Evolutionary conservation across 2,113 vertebrate species (phyloP), one percentile per base, ranked within the genome.

Genomic region (Boulengerochromis microlepis): DNA sequence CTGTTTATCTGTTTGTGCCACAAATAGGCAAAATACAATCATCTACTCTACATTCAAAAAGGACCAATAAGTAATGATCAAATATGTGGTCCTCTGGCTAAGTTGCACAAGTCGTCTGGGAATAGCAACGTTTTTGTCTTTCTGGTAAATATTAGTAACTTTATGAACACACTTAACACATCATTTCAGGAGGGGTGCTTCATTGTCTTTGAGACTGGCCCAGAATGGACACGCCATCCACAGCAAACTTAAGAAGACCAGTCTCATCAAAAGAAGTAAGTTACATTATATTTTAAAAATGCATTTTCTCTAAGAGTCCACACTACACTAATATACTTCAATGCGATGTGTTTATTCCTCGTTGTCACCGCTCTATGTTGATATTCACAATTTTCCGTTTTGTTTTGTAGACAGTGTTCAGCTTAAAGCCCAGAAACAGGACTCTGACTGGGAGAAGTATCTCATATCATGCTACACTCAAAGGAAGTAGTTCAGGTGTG

Each of bases 141-240:
- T 64, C 22, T 71, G 66, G n/a, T 24, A 71, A 24, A 45, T 42
- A 4, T 64, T 64, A 9, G 19, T 42, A 40, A 24, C 69, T 26
- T 74, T 22, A 45, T 24, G 0, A 66, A 76, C 71, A 7, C 47
- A 52, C 5, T 64, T 24, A n/a, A 13, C 35, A 16, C 4, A 6
- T 85, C 4, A 4, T 86, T 94, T 82, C 53, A 97, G 96, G 94
- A 95, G 96, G 87, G 93, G 96, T 9, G 91, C 96, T 5, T 91
- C 96, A 0, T 47, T 96, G 76, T 97, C 96, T 35, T 19, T 96
- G 74, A 95, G 96, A 87, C 89, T 97, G 81, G 93, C 96, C 31
- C 95, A 96, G 35, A 95, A 96, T 24, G 96, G 96, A 80, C 96
- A 96, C 6, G 95, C 96, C 5, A 93, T 82, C 15, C 95, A 95